These are phyloP conservation scores for Vidua macroura DNA, from an alignment of 2,113 vertebrate species.

Conservation along the genomic window DNA sequence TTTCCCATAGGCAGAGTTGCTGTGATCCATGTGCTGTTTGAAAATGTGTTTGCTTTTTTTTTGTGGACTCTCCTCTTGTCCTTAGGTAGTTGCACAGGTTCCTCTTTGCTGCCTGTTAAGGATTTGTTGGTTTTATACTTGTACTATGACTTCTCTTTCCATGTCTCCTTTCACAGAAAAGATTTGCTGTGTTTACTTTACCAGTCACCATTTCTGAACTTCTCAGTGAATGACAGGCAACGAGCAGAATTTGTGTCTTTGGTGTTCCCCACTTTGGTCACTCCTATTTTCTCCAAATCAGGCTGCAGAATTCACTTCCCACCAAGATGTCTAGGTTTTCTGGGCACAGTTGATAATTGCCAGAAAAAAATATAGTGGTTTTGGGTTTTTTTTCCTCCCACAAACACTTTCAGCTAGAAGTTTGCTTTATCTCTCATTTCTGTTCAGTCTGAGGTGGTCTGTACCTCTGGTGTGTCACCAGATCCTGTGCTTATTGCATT, in stretches of 20 bases:
- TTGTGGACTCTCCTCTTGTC: not conserved
- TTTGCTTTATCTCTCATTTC: not conserved
- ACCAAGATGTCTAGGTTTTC: not conserved
- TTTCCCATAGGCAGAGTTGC: not conserved
- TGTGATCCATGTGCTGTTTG: accelerated
- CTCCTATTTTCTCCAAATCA: not conserved
- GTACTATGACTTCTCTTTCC: not conserved
- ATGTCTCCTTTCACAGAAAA: not conserved
- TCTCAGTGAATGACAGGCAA: not conserved
- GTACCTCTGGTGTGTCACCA: not conserved
- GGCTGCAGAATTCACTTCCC: not conserved
- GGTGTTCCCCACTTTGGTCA: not conserved
- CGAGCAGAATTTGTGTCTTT: not conserved
- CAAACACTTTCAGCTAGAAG: not conserved
- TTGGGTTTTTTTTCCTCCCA: not conserved
- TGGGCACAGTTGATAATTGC: not conserved
- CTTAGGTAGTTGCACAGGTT: not conserved
- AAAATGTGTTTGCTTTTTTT: not conserved
- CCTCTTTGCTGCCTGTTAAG: not conserved
- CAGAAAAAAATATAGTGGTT: not conserved
- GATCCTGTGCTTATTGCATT: not conserved
- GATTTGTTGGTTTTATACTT: not conserved
- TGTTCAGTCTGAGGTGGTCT: not conserved
- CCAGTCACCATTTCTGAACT: not conserved
- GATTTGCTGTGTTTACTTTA: not conserved